Evolutionary conservation across 2,797 vertebrate species (phyloP).

Genomic region (Vultur gryphus): DNA sequence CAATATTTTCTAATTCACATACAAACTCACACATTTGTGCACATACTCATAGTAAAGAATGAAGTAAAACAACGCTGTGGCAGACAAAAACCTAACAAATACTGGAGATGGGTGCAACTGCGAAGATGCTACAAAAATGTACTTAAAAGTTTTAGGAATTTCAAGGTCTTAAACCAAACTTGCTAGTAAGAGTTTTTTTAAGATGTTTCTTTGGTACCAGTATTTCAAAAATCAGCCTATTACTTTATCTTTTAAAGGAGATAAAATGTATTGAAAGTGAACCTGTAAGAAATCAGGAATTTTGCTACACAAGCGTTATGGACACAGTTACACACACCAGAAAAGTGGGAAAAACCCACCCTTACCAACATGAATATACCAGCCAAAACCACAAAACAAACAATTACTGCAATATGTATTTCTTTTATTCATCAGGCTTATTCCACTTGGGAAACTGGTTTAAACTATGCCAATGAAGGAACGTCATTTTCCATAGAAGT

Average conservation of each 20-base stretch:
- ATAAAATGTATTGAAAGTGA: not conserved
- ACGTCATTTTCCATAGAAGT: not conserved
- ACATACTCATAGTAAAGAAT: not conserved
- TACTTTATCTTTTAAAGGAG: not conserved
- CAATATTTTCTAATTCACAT: not conserved
- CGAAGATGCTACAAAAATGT: not conserved
- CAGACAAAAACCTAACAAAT: not conserved
- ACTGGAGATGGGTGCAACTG: not conserved
- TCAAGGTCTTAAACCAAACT: not conserved
- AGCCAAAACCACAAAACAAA: not conserved
- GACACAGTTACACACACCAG: not conserved
- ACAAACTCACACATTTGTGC: not conserved
- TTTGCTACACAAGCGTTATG: not conserved
- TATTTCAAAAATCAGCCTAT: not conserved
- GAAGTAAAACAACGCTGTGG: not conserved
- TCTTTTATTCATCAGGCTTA: not conserved
- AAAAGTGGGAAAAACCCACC: not conserved
- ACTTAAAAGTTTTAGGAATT: not conserved
- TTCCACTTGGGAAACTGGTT: not conserved
- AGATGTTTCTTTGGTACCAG: not conserved
- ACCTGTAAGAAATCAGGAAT: not conserved
- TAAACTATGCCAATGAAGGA: not conserved
- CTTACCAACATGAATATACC: not conserved
- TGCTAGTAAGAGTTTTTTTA: fast-evolving
- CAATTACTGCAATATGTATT: not conserved